Evolutionary conservation across 1,140 invertebrate genomes (phyloP), one percentile per base, ranked within the genome.

Genomic region (Ceratosolen solmsi): DNA sequence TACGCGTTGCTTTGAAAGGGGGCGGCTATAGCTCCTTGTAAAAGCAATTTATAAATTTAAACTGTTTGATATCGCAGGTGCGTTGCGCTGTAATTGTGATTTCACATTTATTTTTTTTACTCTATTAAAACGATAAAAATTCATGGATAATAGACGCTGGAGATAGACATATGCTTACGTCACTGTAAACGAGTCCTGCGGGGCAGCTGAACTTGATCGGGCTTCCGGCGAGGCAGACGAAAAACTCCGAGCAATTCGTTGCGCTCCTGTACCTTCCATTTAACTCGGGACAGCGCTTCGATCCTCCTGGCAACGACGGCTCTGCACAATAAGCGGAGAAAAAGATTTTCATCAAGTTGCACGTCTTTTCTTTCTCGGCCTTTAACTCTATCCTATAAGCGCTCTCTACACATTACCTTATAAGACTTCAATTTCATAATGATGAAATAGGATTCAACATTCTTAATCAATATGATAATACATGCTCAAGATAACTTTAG

Each of bases 181-280:
- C 92, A 89, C 93, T 95, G 87, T 94, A 95, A 83, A 93, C 91
- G 60, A 94, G 89, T 60, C 93, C 93, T 68, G 86, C 91, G 36
- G 94, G 93, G 86, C 94, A 95, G 68, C 89, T 87, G 87, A 94
- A 94, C 85, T 92, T 93, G 72, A 93, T 91, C n/a, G 94, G 93
- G 56, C 89, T 88, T 79, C 92, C 89, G 80, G 87, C 86, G 30
- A 93, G 91, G 87, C 94, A 95, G 9, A 94, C 92, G 88, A 93
- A 94, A 90, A 94, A 95, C 86, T 93, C 93, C 79, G 93, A 94
- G 83, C 94, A 95, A 89, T 94, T 93, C 15, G 88, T 91, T 71
- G 91, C 89, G 86, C 93, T 94, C 84, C 93, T 92, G 88, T 93
- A 95, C 2, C 92, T 92, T 68, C 94, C 93, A 85, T 92, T 92